phyloP scores from a whole-genome alignment of 2,888 invertebrate genomes.

The Nematopogon swammerdamellus region DNA sequence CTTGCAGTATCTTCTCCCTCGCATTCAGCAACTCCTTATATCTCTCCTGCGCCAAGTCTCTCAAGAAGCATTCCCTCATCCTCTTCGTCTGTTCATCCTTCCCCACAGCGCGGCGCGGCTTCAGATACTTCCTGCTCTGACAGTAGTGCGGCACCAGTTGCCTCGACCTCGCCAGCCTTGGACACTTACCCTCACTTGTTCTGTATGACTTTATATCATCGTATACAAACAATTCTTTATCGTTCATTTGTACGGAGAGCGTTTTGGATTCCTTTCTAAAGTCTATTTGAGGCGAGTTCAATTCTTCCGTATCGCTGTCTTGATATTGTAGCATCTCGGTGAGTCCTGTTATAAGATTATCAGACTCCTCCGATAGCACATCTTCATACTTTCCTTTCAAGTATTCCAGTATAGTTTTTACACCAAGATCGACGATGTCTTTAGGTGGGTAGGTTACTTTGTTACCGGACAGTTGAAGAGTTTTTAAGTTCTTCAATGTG shows the following conservation, averaged over 20 bases:
- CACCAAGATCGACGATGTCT: conserved; percentile 51
- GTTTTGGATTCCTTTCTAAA: conserved; percentile 17
- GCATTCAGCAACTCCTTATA: conserved; percentile 50
- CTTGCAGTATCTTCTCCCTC: conserved; percentile 57
- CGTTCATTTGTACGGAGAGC: conserved; percentile 29
- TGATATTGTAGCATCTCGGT: background rate
- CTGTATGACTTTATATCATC: conserved; percentile 22
- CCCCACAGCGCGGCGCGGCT: conserved; percentile 18
- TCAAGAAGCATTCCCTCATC: conserved; percentile 36
- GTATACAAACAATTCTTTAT: conserved; percentile 22
- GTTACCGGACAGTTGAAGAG: conserved; percentile 59
- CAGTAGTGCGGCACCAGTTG: conserved; percentile 33
- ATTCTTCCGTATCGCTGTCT: conserved; percentile 18
- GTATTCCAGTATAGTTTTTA: conserved; percentile 27
- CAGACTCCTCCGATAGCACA: conserved; percentile 22
- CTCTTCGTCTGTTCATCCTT: conserved; percentile 24
- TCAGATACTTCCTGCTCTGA: conserved; percentile 42
- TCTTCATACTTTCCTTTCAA: conserved; percentile 31
- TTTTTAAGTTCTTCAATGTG: conserved; percentile 55
- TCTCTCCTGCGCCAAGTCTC: conserved; percentile 51
- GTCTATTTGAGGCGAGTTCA: conserved; percentile 15
- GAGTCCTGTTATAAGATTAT: conserved; percentile 4
- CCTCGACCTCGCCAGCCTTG: conserved; percentile 33
- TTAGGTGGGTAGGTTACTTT: conserved; percentile 57
- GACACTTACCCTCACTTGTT: conserved; percentile 34